A percentile compares a stretch with the other conserved stretches of the same genome.
Evolutionary conservation across 2,888 invertebrate species (phyloP).

Genomic region (Idaea biselata): DNA sequence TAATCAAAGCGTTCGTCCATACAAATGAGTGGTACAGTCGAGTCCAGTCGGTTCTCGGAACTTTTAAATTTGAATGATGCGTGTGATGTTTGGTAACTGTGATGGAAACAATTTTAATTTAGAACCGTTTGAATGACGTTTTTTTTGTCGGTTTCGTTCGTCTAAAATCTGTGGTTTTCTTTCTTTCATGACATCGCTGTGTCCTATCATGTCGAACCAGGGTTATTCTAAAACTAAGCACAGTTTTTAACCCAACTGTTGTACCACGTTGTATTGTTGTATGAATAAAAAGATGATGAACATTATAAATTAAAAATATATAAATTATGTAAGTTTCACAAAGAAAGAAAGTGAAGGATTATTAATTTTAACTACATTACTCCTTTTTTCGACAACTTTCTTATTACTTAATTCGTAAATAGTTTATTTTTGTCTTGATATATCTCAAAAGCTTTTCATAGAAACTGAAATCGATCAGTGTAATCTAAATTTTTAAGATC

Average conservation of each 20-base stretch:
- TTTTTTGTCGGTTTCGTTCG: neutral
- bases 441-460: neutral
- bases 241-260: too few relatives aligned
- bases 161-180: neutral
- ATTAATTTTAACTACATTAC: too few relatives aligned
- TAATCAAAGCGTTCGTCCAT: conserved; percentile 33
- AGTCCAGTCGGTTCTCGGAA: neutral
- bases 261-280: too few relatives aligned
- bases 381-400: too few relatives aligned
- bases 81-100: neutral
- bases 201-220: too few relatives aligned
- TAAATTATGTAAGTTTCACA: neutral
- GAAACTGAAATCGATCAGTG: neutral
- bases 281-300: neutral
- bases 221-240: too few relatives aligned
- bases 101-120: neutral
- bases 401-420: neutral
- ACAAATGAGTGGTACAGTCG: conserved; percentile 29
- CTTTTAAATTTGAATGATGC: conserved; percentile 5
- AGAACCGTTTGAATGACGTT: neutral
- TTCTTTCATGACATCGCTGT: neutral
- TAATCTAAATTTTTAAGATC: neutral
- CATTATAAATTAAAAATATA: too few relatives aligned
- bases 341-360: too few relatives aligned
- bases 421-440: neutral